Evolutionary conservation across 2,888 invertebrate species (phyloP), one percentile per base, ranked within the genome.

Genomic region (Caenorhabditis sp.): DNA sequence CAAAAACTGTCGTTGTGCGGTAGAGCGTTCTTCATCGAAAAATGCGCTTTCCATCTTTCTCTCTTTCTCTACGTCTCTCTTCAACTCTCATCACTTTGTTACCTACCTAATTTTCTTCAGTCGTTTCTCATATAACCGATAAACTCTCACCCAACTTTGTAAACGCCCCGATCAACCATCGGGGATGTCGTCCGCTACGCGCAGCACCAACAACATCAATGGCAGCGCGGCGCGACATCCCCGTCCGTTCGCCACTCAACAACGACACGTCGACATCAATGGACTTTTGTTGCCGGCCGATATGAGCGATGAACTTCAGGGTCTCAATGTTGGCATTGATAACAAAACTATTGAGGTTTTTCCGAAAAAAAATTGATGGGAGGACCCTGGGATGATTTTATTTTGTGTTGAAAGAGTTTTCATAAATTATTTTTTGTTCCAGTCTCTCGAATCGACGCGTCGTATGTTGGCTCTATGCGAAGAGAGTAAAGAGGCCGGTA

Each of bases 361-460:
- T 26, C 10, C 3, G 27, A 55, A 55, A 26, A 55, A n/a, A n/a
- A n/a, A n/a, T 55, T 21, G 54, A 57, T 6, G 14, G 53, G 21
- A n/a, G 27, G 5, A 58, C 26, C 14, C 1, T 66, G 4, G 21
- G 50, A 58, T 26, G n/a, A 4, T 3, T 50, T 4, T n/a, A 4
- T 17, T 51, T 51, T 19, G 21, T 14, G n/a, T 31, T 1, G n/a
- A 36, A 37, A 57, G 17, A 37, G 24, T 60, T 26, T 1, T 53
- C 53, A 24, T 1, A 6, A 19, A 6, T 2, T 17, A 14, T 43
- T 43, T 6, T 43, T 26, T 19, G 58, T 87, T 88, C 78, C 76
- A 89, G 89, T 89, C 89, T 1, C 83, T 89, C 58, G 89, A 89
- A 71, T 84, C 87, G 24, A 89, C 89, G 12, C 84, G 89, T 31